These are phyloP conservation scores for Seira musarum DNA, from an alignment of 2,888 invertebrate species.

Conservation along the genomic window DNA sequence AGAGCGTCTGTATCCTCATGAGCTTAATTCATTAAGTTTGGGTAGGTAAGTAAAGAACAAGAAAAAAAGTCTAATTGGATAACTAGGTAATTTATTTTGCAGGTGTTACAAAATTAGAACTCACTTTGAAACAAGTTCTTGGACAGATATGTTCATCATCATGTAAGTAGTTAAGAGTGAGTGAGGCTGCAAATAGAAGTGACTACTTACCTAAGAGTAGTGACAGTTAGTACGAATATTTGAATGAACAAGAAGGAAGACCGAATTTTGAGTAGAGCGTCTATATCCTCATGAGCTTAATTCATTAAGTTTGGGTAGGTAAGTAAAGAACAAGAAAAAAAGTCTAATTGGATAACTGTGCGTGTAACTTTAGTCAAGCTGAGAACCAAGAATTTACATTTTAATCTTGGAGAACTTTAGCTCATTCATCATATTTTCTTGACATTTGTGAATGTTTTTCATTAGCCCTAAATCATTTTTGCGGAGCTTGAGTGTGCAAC, in stretches of 20 bases:
- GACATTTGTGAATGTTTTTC: slow-evolving; percentile 31
- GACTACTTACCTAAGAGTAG: no score
- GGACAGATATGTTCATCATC: no score
- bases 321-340: slow-evolving; percentile 9
- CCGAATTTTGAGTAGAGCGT: no score
- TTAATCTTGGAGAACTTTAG: background rate
- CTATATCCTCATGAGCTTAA: no score
- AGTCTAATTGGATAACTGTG: slow-evolving; percentile 29
- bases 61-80: slow-evolving; percentile 33
- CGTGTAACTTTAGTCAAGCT: background rate
- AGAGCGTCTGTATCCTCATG: no score
- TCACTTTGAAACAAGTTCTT: background rate
- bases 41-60: background rate
- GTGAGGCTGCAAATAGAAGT: no score
- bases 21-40: background rate
- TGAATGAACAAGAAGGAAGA: no score
- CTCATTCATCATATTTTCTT: slow-evolving; percentile 38
- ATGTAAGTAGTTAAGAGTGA: no score
- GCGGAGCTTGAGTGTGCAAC: background rate
- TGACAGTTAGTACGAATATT: no score
- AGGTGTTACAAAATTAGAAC: background rate
- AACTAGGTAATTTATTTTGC: slow-evolving; percentile 25
- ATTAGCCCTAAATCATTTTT: slow-evolving; percentile 28
- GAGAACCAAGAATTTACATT: background rate
- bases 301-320: background rate